Conservation (phyloP, 2,797 vertebrate genomes). For the Leptoclinus maculatus region DNA sequence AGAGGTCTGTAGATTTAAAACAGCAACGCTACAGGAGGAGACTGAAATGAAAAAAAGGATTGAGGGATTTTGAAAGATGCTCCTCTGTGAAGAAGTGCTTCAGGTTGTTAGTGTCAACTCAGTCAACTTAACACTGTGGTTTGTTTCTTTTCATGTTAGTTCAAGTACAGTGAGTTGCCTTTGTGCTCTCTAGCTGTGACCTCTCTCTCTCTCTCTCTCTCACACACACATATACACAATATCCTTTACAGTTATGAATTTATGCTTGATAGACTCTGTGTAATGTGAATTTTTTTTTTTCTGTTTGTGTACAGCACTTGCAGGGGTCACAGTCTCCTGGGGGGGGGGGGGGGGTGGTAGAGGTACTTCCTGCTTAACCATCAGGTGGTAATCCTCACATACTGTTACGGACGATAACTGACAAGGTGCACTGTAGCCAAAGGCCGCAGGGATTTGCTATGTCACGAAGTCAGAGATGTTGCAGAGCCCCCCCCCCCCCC, state of each 20-base stretch:
- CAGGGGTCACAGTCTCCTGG: slow-evolving; percentile 49
- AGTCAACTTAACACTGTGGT: slow-evolving; percentile 44
- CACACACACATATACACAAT: not conserved
- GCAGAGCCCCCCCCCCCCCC: slow-evolving; percentile 18
- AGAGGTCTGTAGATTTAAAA: slow-evolving; percentile 51
- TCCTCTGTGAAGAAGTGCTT: slow-evolving; percentile 26
- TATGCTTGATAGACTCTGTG: slow-evolving; percentile 19
- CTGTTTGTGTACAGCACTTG: slow-evolving; percentile 39
- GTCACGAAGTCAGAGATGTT: slow-evolving; percentile 38
- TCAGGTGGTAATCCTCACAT: slow-evolving; percentile 64
- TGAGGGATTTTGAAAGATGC: slow-evolving; percentile 24
- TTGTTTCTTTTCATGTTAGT: slow-evolving; percentile 56
- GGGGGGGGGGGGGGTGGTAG: not conserved
- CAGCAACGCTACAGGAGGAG: slow-evolving; percentile 27
- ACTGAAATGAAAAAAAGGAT: slow-evolving; percentile 45
- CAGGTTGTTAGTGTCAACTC: slow-evolving; percentile 43
- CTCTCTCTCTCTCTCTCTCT: slow-evolving; percentile 28
- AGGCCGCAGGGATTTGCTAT: slow-evolving; percentile 31
- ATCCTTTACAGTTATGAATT: slow-evolving; percentile 12
- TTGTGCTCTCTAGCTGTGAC: slow-evolving; percentile 30
- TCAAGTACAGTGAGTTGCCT: slow-evolving; percentile 48
- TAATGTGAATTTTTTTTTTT: slow-evolving; percentile 18
- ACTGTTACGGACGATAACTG: slow-evolving; percentile 41
- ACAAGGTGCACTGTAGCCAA: slow-evolving; percentile 24
- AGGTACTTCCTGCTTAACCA: slow-evolving; percentile 54